phyloP scores from a whole-genome alignment of 30 jellyfish, hydroid and myxozoan genomes.

The Cassiopea xamachana region DNA sequence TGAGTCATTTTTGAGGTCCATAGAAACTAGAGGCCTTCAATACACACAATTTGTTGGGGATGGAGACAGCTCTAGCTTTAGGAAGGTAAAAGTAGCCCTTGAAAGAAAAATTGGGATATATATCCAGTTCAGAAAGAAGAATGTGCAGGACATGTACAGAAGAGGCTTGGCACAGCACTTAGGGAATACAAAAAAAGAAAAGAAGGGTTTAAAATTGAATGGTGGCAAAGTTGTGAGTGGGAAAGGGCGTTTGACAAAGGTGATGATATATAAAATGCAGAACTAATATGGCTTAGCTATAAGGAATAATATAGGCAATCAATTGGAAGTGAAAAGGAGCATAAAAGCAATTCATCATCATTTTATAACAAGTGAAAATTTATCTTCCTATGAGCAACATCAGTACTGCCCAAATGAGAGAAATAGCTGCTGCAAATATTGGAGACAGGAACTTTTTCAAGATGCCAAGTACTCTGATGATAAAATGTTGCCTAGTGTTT shows the following conservation, averaged over 20 bases:
- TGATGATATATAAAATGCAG: neutral
- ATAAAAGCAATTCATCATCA: conserved; percentile 38
- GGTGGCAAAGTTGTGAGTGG: conserved; percentile 40
- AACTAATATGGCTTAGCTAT: conserved; percentile 39
- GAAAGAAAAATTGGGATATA: neutral
- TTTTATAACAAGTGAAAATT: neutral
- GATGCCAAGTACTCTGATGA: neutral
- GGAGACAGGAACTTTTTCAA: conserved; percentile 14
- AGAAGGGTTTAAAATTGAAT: neutral
- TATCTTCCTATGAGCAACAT: conserved; percentile 24
- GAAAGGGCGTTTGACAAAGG: conserved; percentile 13
- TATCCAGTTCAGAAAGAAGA: conserved; percentile 14
- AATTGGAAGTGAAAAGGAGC: neutral
- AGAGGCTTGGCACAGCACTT: conserved; percentile 18
- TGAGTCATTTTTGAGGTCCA: neutral
- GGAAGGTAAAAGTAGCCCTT: conserved; percentile 31
- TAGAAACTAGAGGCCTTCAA: conserved; percentile 19
- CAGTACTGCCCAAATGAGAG: conserved; percentile 19
- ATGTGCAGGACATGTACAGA: conserved; percentile 35
- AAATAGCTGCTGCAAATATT: conserved; percentile 32
- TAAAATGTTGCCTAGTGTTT: conserved; percentile 1
- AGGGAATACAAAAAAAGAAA: neutral
- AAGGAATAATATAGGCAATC: conserved; percentile 8
- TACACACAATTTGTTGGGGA: conserved; percentile 58
- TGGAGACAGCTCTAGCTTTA: conserved; percentile 46